phyloP scores from a whole-genome alignment of 2,113 vertebrate species.

The Myotis lucifugus region DNA sequence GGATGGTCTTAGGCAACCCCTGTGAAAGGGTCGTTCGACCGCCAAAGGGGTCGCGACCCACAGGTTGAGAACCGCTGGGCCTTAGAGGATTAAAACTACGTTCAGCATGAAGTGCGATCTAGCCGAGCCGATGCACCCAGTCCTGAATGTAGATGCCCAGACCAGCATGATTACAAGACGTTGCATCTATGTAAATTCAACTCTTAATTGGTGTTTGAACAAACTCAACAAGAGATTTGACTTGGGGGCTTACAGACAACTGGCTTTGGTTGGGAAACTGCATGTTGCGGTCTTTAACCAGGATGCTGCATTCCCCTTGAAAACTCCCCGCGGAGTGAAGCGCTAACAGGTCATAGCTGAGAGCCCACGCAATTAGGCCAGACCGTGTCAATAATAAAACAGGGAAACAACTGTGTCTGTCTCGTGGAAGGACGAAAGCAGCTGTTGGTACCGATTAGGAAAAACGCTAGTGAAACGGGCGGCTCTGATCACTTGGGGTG shows the following conservation, averaged over 20 bases:
- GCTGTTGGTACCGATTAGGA: conserved; percentile 72
- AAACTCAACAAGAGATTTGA: conserved; percentile 86
- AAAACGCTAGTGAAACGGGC: background rate
- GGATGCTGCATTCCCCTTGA: conserved; percentile 68
- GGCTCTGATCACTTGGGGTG: no score
- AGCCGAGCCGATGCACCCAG: conserved; percentile 77
- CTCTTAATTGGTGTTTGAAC: conserved; percentile 84
- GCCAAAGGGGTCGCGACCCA: no score
- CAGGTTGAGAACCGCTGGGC: no score
- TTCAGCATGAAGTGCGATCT: conserved; percentile 82
- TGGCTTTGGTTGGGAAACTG: conserved; percentile 72
- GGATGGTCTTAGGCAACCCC: no score
- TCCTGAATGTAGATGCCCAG: conserved; percentile 84
- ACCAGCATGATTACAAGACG: conserved; percentile 85
- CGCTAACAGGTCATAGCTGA: conserved; percentile 84
- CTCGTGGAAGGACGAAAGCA: conserved; percentile 79
- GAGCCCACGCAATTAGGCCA: conserved; percentile 81
- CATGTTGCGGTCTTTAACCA: background rate
- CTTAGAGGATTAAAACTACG: conserved; percentile 84
- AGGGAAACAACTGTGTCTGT: conserved; percentile 69
- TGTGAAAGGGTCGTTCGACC: no score
- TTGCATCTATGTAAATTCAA: conserved; percentile 87
- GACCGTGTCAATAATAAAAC: conserved; percentile 84
- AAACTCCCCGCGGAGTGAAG: conserved; percentile 75
- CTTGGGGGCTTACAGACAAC: conserved; percentile 80